Conservation (phyloP, 1,140 invertebrate genomes). For the Papilio polyxenes region DNA sequence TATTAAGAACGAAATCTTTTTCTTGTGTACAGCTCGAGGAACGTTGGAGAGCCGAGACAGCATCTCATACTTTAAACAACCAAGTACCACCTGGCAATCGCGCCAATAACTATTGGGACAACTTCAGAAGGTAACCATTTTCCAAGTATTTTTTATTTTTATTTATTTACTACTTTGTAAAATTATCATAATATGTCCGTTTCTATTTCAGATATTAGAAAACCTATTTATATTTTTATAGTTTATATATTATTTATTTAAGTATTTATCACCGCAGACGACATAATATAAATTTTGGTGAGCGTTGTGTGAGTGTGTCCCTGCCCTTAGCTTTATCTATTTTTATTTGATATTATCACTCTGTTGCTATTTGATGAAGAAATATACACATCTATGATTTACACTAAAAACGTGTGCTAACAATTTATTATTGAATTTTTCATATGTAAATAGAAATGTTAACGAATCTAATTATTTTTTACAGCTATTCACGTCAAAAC, state of each 20-base stretch:
- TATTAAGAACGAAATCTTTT: neutral
- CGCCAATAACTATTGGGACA: conserved; percentile 96
- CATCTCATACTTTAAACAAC: conserved; percentile 86
- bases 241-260: conserved; percentile 51
- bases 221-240: conserved; percentile 44
- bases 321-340: conserved; percentile 22
- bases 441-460: neutral
- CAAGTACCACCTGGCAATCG: conserved; percentile 92
- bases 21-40: conserved; percentile 66
- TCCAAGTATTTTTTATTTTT: neutral
- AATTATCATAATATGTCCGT: conserved; percentile 50
- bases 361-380: conserved; percentile 11
- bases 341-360: neutral
- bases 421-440: neutral
- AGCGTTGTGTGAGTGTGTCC: conserved; percentile 52
- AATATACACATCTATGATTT: neutral
- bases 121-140: conserved; percentile 88
- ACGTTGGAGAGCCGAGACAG: conserved; percentile 72
- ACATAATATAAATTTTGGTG: conserved; percentile 49
- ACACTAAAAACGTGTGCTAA: conserved; percentile 19
- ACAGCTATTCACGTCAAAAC: conserved; percentile 92
- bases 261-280: conserved; percentile 48
- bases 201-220: conserved; percentile 76
- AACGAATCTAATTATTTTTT: conserved; percentile 51
- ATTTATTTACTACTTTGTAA: conserved; percentile 19